Conservation (phyloP, 2,888 invertebrate species). For the Netelia virgata region DNA sequence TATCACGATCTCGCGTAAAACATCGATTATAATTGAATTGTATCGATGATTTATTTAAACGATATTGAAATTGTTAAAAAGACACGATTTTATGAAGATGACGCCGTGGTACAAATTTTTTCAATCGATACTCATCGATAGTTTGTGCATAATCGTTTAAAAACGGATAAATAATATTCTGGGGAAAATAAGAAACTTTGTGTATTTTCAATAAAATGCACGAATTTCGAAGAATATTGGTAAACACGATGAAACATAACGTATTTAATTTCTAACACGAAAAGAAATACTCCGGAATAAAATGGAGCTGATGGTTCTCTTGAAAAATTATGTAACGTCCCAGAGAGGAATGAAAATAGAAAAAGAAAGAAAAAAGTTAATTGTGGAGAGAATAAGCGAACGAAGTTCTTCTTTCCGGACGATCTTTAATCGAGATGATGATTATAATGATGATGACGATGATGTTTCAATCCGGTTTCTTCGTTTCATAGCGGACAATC, state of each 20-base stretch:
- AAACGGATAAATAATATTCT: not conserved
- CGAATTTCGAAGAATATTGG: too few species aligned
- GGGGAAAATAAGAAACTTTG: too few species aligned
- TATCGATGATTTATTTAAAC: too few species aligned
- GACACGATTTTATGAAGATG: too few species aligned
- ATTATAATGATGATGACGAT: slow-evolving; percentile 45
- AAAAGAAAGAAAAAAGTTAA: not conserved
- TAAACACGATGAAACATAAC: not conserved
- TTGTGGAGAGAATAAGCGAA: slow-evolving; percentile 21
- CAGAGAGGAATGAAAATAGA: not conserved
- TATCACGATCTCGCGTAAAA: too few species aligned
- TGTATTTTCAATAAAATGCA: not conserved
- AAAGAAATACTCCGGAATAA: not conserved
- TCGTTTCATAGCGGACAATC: slow-evolving; percentile 11
- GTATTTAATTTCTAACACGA: not conserved
- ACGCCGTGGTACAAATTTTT: too few species aligned
- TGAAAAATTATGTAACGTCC: slow-evolving; percentile 10
- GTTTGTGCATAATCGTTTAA: not conserved
- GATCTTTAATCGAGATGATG: slow-evolving; percentile 46
- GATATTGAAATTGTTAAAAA: too few species aligned
- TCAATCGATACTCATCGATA: too few species aligned
- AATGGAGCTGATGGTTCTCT: not conserved
- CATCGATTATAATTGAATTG: not conserved
- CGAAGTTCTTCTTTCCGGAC: slow-evolving; percentile 23
- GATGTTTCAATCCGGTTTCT: slow-evolving; percentile 63